A percentile compares a stretch with the other conserved stretches of the same genome.
phyloP scores from a whole-genome alignment of 2,888 invertebrate species.

The Chrysina gloriosa region DNA sequence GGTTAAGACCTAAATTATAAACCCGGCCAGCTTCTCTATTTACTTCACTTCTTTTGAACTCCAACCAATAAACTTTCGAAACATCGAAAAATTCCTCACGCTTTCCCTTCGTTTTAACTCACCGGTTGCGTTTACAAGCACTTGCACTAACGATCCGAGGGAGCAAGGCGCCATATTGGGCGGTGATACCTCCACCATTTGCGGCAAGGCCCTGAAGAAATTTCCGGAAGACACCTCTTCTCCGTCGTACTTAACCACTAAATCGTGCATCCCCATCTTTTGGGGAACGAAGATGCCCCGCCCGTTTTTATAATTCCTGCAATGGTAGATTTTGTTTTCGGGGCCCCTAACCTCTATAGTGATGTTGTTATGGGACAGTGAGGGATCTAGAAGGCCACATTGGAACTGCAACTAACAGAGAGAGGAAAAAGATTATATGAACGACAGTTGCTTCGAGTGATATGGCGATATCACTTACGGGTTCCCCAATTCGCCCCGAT shows the following conservation, averaged over 20 bases:
- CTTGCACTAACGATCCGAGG: conserved; percentile 94
- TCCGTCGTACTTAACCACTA: conserved; percentile 70
- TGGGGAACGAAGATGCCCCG: conserved; percentile 88
- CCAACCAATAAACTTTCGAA: no score
- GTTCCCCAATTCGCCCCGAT: conserved; percentile 87
- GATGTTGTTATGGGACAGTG: conserved; percentile 60
- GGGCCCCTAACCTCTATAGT: conserved; percentile 62
- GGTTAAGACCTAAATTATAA: no score
- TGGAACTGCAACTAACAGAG: conserved; percentile 80
- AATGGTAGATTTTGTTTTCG: conserved; percentile 61
- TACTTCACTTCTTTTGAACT: no score
- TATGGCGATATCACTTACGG: conserved; percentile 75
- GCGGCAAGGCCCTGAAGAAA: conserved; percentile 89
- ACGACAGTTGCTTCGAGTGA: background rate
- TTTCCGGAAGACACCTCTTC: conserved; percentile 70
- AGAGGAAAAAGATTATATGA: background rate
- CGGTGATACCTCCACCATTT: conserved; percentile 86
- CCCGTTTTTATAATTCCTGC: conserved; percentile 71
- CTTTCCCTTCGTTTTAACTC: no score
- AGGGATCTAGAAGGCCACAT: conserved; percentile 75
- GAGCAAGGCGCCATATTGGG: conserved; percentile 97
- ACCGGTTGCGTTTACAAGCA: conserved; percentile 85
- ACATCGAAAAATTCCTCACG: no score
- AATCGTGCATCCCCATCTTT: conserved; percentile 93
- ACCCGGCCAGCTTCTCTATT: no score